Base-by-base conservation (phyloP, 2,113 vertebrate species). In the Clarias magur region DNA sequence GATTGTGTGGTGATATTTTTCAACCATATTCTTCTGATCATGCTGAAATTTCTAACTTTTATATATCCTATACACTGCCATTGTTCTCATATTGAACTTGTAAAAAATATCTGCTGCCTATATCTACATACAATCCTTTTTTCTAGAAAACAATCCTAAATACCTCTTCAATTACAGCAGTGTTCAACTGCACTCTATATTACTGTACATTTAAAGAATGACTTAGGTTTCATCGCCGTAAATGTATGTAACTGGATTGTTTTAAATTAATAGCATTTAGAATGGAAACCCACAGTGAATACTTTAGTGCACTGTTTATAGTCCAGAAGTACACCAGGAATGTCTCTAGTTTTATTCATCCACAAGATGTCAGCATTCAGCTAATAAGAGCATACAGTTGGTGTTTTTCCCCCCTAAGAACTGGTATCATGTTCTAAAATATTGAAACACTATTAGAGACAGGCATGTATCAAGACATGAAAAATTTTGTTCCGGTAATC, bases 201-300 rank as follows among this genome's bases (percentile, higher is more conserved):
- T 79, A 91, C 91, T 85, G 84, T 90, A 94, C 93, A 94, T 93
- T 95, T 93, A 92, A 87, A 85, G 86, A 8, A 90, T 90, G 89
- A 81, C 62, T 79, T 85, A 90, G 59, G n/a, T 80, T 78, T 85
- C 59, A 75, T 85, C 83, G 79, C 60, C 3, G 42, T 73, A 21
- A 38, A 57, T 59, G 17, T 30, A 67, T 59, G 30, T 16, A 30
- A 9, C 13, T 23, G 23, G 73, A 82, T 76, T 59, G 53, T n/a
- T 82, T 86, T 38, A n/a, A 76, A 75, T 42, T 4, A 4, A 54
- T 54, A 57, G 34, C 30, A 67, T 63, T 82, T 21, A 82, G 34
- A 81, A 73, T 72, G 12, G 13, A 75, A 56, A 67, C 80, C 73
- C 76, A 57, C 76, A 67, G 59, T 34, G 57, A 76, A 87, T 76